phyloP scores from a whole-genome alignment of 2,797 vertebrate genomes.

The Falco concolor region DNA sequence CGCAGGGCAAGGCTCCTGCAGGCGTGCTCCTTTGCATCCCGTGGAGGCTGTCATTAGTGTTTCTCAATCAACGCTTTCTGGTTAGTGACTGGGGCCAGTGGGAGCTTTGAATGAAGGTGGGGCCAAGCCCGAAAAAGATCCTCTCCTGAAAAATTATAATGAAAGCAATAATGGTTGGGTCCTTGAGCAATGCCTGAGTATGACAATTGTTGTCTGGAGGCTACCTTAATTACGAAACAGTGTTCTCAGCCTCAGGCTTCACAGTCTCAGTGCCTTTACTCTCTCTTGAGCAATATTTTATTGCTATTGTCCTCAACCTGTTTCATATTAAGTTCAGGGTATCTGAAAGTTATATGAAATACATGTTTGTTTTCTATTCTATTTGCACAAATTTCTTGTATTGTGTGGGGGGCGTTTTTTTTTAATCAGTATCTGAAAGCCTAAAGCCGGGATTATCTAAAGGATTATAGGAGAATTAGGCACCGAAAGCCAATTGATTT shows the following conservation, averaged over 20 bases:
- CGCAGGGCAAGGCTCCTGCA: not conserved
- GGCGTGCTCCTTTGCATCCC: not conserved
- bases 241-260: constrained; percentile 32
- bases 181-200: constrained; percentile 46
- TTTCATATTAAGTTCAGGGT: not conserved
- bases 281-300: constrained; percentile 58
- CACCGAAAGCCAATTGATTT: constrained; percentile 53
- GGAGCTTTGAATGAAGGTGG: constrained; percentile 44
- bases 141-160: constrained; percentile 45
- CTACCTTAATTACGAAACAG: constrained; percentile 60
- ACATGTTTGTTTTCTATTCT: not conserved
- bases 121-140: constrained; percentile 26
- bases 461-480: constrained; percentile 55
- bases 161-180: constrained; percentile 48
- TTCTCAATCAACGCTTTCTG: constrained; percentile 40
- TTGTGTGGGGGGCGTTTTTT: not conserved
- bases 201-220: constrained; percentile 53
- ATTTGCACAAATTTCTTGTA: not conserved
- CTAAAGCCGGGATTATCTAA: constrained; percentile 48
- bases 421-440: not conserved
- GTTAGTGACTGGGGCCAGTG: constrained; percentile 3
- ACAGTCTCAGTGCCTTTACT: not conserved
- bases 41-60: not conserved
- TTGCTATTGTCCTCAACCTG: constrained; percentile 46
- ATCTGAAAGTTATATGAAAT: not conserved